Evolutionary conservation across 2,888 invertebrate genomes (phyloP), one percentile per base, ranked within the genome.

Genomic region (Vesta saturnalis): DNA sequence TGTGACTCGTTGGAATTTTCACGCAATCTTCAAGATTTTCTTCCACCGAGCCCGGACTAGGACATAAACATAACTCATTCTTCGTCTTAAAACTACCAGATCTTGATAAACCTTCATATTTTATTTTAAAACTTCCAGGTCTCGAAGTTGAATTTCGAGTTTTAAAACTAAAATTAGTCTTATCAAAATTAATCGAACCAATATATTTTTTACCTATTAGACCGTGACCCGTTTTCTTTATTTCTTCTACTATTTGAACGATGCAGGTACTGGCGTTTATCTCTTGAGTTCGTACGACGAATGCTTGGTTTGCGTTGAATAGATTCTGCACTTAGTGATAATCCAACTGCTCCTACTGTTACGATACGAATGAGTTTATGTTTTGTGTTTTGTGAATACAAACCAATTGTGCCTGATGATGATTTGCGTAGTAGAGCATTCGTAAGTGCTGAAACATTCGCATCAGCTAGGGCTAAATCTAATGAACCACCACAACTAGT

Each of bases 321-420:
- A 56, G 89, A 89, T 81, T 90, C 90, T 59, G 89, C 89, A 80
- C 89, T 89, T 63, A 88, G 85, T 74, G 88, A 89, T 77, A 89
- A 82, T 79, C 89, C 89, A 77, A 88, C 85, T 80, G 87, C 86
- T 78, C 87, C 87, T 81, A 87, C 87, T 87, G 76, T 68, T 78
- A 77, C n/a, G n/a, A n/a, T n/a, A n/a, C n/a, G n/a, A n/a, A n/a
- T n/a, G 55, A 68, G 12, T 35, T 35, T 35, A n/a, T n/a, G n/a
- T n/a, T n/a, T n/a, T n/a, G n/a, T n/a, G n/a, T n/a, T n/a, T n/a
- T n/a, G n/a, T n/a, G n/a, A n/a, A 79, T 77, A 56, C 35, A n/a
- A 82, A 88, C 88, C 88, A 72, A 88, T 87, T 70, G 88, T 88
- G 57, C 87, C 87, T 56, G 88, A 87, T 43, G 88, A 88, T 22